Evolutionary conservation across 2,888 invertebrate species (phyloP).

Genomic region (Phymatocera aterrima): DNA sequence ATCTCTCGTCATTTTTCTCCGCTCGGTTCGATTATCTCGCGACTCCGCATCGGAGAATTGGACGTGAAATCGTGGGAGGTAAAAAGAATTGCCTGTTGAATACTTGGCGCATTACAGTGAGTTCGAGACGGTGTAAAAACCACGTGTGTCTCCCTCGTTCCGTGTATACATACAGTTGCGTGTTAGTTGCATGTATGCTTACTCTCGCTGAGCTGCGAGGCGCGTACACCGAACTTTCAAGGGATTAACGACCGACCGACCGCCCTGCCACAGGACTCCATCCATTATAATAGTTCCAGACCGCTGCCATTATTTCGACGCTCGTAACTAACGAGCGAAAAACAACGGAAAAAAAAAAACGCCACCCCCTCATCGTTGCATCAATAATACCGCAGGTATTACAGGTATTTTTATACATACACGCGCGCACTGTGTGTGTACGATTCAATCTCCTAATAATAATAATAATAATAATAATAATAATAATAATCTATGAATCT

Average conservation of each 20-base stretch:
- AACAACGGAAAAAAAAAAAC: too few relatives aligned
- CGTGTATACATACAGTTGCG: neutral
- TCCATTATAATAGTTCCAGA: neutral
- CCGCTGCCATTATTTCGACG: slow-evolving; percentile 34
- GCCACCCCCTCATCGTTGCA: too few relatives aligned
- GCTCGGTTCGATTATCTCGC: neutral
- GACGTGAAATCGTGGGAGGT: neutral
- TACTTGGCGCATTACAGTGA: neutral
- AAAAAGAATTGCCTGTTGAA: slow-evolving; percentile 5
- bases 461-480: too few relatives aligned
- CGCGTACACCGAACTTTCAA: slow-evolving; percentile 41
- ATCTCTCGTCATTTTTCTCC: neutral
- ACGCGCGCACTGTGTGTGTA: too few relatives aligned
- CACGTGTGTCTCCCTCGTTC: slow-evolving; percentile 37
- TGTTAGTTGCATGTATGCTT: too few relatives aligned
- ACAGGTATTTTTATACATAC: too few relatives aligned
- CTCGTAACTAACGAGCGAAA: neutral
- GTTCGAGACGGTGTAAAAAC: slow-evolving; percentile 12
- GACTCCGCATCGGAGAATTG: neutral
- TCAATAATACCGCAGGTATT: too few relatives aligned
- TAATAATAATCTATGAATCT: too few relatives aligned
- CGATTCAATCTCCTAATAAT: too few relatives aligned
- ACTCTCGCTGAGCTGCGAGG: too few relatives aligned
- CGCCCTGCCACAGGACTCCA: slow-evolving; percentile 37
- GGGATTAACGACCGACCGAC: slow-evolving; percentile 43